A percentile compares a stretch with the other conserved stretches of the same genome.
phyloP scores from a whole-genome alignment of 2,888 invertebrate genomes.

The Hypercompe scribonia region DNA sequence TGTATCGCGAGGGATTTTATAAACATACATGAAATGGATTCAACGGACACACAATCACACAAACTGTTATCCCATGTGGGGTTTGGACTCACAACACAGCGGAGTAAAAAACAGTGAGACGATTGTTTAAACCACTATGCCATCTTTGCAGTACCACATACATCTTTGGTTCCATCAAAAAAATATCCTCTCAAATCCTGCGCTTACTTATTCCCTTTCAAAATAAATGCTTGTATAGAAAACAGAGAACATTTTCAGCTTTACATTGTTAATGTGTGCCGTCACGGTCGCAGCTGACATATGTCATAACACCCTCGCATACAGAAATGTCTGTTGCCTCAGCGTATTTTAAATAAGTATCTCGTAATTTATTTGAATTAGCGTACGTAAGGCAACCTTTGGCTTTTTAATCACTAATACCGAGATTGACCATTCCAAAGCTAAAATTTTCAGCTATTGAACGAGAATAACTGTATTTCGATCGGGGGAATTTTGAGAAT shows the following conservation, averaged over 20 bases:
- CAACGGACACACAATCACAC: too few species aligned
- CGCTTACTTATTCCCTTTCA: conserved; percentile 39
- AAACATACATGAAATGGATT: too few species aligned
- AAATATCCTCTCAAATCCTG: conserved; percentile 30
- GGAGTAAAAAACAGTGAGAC: too few species aligned
- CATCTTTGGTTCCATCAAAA: conserved; percentile 18
- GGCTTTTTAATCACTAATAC: background rate
- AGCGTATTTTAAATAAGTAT: conserved; percentile 51
- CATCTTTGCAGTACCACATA: too few species aligned
- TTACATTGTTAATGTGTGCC: conserved; percentile 49
- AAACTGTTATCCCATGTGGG: too few species aligned
- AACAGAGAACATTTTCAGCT: conserved; percentile 43
- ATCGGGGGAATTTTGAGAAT: background rate
- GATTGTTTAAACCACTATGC: too few species aligned
- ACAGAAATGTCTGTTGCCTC: conserved; percentile 55
- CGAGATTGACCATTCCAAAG: background rate
- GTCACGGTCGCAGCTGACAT: conserved; percentile 63
- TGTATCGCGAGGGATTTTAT: too few species aligned
- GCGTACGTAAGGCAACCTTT: conserved; percentile 13
- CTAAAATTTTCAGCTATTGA: background rate
- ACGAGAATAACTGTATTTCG: background rate
- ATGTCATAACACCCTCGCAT: conserved; percentile 71
- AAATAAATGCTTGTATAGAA: conserved; percentile 38
- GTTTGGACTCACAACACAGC: too few species aligned
- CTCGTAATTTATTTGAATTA: conserved; percentile 36